Evolutionary conservation across 1,140 invertebrate genomes (phyloP).

Genomic region (Cyclargus thomasi): DNA sequence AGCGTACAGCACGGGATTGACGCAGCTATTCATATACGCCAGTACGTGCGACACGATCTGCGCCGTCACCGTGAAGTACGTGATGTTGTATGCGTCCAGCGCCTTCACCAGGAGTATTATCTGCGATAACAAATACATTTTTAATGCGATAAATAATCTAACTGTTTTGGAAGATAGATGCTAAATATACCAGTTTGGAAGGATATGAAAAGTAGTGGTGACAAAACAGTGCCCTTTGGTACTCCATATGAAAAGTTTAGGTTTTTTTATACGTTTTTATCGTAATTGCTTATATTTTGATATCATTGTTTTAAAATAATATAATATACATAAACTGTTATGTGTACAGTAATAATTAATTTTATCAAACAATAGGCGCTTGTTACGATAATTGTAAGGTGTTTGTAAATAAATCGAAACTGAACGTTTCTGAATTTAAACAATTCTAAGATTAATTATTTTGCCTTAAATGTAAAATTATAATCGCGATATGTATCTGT

Average conservation of each 20-base stretch:
- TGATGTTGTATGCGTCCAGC: slow-evolving; percentile 80
- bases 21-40: slow-evolving; percentile 95
- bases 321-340: background rate
- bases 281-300: background rate
- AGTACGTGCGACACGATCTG: slow-evolving; percentile 93
- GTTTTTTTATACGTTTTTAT: background rate
- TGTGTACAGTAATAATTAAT: too few relatives aligned
- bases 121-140: background rate
- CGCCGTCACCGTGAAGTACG: slow-evolving; percentile 81
- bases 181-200: background rate
- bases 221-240: background rate
- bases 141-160: background rate
- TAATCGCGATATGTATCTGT: slow-evolving; percentile 1
- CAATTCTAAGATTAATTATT: background rate
- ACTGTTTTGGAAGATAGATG: background rate
- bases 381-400: background rate
- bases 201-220: background rate
- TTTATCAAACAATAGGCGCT: background rate
- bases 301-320: background rate
- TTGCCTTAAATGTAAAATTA: background rate
- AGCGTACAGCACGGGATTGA: slow-evolving; percentile 97
- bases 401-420: background rate
- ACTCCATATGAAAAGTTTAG: background rate
- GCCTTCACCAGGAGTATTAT: slow-evolving; percentile 88
- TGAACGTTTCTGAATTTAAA: background rate